Conservation (phyloP, 1,140 invertebrate genomes). For the Drosophila repleta region DNA sequence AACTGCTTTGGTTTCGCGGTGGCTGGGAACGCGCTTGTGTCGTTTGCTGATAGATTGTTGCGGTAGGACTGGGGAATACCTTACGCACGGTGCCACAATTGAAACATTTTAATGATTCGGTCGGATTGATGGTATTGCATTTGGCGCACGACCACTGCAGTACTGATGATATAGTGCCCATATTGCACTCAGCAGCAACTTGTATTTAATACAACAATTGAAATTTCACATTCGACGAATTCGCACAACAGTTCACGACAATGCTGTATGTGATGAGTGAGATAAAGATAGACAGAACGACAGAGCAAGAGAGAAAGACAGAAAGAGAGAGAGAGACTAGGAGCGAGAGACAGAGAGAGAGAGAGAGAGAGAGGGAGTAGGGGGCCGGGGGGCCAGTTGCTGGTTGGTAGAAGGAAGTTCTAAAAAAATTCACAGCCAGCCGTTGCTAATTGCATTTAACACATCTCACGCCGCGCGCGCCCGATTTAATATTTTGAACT, state of each 20-base stretch:
- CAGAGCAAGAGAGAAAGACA: neutral
- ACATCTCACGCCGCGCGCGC: conserved; percentile 38
- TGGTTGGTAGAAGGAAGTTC: conserved; percentile 19
- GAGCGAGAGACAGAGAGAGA: neutral
- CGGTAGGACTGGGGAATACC: conserved; percentile 77
- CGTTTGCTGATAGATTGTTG: conserved; percentile 57
- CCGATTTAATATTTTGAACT: conserved; percentile 48
- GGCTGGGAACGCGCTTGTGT: conserved; percentile 35
- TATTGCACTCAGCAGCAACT: conserved; percentile 85
- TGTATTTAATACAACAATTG: conserved; percentile 34
- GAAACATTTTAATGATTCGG: conserved; percentile 90
- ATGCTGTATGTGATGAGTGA: conserved; percentile 32
- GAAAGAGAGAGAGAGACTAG: conserved; percentile 1
- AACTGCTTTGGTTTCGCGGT: conserved; percentile 33
- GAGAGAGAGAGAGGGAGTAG: conserved; percentile 2
- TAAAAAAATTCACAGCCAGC: conserved; percentile 36
- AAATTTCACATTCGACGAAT: conserved; percentile 42
- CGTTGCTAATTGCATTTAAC: conserved; percentile 43
- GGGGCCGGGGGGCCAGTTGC: conserved; percentile 17
- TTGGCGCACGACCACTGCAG: conserved; percentile 94
- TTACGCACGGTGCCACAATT: conserved; percentile 89
- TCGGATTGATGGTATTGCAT: conserved; percentile 94
- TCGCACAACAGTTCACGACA: conserved; percentile 43
- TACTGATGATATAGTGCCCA: conserved; percentile 95
- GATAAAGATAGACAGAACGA: conserved; percentile 13